phyloP scores from a whole-genome alignment of 2,113 vertebrate genomes.

The Aegotheles bennettii region DNA sequence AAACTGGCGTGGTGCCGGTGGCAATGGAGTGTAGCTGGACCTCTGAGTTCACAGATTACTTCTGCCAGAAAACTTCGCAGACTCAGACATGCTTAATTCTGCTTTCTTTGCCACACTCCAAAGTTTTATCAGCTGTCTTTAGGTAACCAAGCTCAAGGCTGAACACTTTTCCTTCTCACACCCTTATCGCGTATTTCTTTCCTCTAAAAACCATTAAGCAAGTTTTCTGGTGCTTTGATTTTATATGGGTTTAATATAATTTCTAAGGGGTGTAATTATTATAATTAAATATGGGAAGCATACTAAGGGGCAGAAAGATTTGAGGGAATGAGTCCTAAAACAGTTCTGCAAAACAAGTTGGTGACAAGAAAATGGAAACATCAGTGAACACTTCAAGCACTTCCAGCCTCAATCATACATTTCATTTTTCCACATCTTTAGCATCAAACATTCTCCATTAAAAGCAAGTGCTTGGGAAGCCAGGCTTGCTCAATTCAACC shows the following conservation, averaged over 20 bases:
- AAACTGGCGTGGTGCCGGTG: fast-evolving
- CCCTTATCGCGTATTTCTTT: not conserved
- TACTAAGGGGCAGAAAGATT: not conserved
- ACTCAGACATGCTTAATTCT: not conserved
- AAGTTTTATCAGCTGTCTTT: slow-evolving; percentile 30
- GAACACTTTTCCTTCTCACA: not conserved
- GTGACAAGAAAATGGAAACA: not conserved
- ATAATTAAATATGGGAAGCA: not conserved
- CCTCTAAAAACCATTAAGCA: slow-evolving; percentile 19
- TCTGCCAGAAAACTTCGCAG: not conserved
- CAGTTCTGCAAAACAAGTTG: not conserved
- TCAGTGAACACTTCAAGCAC: not conserved
- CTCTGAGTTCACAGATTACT: not conserved
- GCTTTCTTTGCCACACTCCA: slow-evolving; percentile 33
- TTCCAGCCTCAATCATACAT: not conserved
- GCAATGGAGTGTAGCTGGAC: not conserved
- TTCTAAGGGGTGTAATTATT: not conserved
- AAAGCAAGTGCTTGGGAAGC: not conserved
- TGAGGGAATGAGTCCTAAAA: not conserved
- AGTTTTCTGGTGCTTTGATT: not conserved
- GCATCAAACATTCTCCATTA: not conserved
- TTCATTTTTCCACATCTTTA: not conserved
- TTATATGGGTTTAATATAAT: slow-evolving; percentile 16
- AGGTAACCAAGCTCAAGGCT: not conserved
- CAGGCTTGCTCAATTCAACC: not conserved